Base-by-base conservation (phyloP, 2,113 vertebrate genomes). In the Talpa occidentalis region DNA sequence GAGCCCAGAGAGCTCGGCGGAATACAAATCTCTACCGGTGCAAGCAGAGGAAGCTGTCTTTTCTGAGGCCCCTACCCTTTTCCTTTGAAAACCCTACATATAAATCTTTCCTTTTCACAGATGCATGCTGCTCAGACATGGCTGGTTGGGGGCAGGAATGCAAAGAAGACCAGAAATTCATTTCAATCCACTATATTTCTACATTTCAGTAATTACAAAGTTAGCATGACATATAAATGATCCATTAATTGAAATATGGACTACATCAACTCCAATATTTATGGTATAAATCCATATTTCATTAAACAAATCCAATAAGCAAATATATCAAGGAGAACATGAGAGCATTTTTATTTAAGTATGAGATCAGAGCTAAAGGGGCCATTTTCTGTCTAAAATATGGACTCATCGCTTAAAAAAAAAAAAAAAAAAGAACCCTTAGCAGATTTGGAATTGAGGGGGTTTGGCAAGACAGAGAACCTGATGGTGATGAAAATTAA, bases 201-300 rank as follows among this genome's bases (percentile, higher is more conserved):
- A 97, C 97, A 97, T 97, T 97, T 97, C 97, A 95, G 98, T 98
- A 98, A 98, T 98, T 98, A 98, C 98, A 98, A 98, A 98, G 96
- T 60, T 95, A 98, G 98, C 96, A 94, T 98, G 98, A 98, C 98
- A 98, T 97, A 98, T 83, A 98, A 98, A 98, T 97, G 98, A 98
- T 98, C 98, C 97, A 98, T 97, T 98, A 98, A 98, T 98, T 98
- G 98, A 98, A 98, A 98, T 98, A 98, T 80, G 97, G 98, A 98
- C 96, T 97, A 92, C 66, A 95, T 62, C 91, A 93, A 96, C 97
- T 98, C 98, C 98, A 97, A 98, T 98, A 98, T 98, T 98, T 98
- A 98, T 98, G 97, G 97, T 95, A 97, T 98, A 98, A 98, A 98
- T 98, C 98, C 97, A 98, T 98, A 98, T 98, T 98, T 98, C 98